These are phyloP conservation scores for Lampris megalopsis DNA, from an alignment of 2,113 vertebrate species.

Conservation along the genomic window DNA sequence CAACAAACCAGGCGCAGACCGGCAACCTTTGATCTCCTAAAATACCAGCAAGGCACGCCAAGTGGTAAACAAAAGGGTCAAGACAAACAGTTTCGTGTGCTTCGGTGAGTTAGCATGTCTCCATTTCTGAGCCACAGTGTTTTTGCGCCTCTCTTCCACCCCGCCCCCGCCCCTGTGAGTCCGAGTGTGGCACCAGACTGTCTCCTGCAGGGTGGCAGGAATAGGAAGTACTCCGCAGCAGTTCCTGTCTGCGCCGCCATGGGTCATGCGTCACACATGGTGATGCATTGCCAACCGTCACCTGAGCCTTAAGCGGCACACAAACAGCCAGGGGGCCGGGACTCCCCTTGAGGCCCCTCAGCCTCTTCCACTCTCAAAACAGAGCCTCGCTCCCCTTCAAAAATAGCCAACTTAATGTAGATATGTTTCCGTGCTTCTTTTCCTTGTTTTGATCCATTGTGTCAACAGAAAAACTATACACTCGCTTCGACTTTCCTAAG, in stretches of 20 bases:
- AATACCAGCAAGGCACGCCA: slow-evolving; percentile 52
- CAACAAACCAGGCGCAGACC: slow-evolving; percentile 24
- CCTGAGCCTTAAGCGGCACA: slow-evolving; percentile 69
- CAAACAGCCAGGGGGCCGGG: slow-evolving; percentile 54
- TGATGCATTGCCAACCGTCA: slow-evolving; percentile 69
- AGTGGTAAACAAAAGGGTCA: slow-evolving; percentile 48
- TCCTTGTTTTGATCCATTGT: slow-evolving; percentile 79
- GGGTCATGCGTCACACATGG: slow-evolving; percentile 70
- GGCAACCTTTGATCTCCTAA: slow-evolving; percentile 57
- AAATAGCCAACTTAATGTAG: slow-evolving; percentile 74
- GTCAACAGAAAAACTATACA: slow-evolving; percentile 52
- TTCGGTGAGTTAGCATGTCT: slow-evolving; percentile 61
- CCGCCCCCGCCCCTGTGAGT: slow-evolving; percentile 59
- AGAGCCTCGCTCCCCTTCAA: slow-evolving; percentile 52
- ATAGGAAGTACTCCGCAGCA: slow-evolving; percentile 81
- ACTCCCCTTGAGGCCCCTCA: slow-evolving; percentile 38
- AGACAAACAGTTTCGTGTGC: slow-evolving; percentile 5
- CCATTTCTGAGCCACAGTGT: slow-evolving; percentile 39
- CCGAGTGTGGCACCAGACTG: slow-evolving; percentile 81
- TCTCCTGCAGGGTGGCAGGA: slow-evolving; percentile 81
- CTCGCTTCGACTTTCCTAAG: slow-evolving; percentile 40
- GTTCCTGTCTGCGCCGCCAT: slow-evolving; percentile 76
- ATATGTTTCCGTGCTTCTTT: slow-evolving; percentile 69
- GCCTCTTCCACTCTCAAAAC: slow-evolving; percentile 70
- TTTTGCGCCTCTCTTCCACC: slow-evolving; percentile 32